Percentiles rank a stretch among this genome's conserved stretches.
Conservation (phyloP, 2,113 vertebrate genomes). For the Dascyllus trimaculatus region DNA sequence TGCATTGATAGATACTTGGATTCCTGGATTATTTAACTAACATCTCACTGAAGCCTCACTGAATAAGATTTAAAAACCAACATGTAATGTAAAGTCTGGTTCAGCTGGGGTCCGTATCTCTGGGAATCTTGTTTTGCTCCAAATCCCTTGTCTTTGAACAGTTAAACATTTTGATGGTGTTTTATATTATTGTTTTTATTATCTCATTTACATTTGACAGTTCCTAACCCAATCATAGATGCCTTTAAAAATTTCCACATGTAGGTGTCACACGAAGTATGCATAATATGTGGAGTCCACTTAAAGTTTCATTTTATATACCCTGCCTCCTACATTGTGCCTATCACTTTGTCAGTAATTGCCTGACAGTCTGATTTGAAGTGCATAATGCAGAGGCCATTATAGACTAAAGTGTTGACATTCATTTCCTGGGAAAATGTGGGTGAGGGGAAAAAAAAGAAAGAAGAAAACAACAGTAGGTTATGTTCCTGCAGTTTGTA, state of each 20-base stretch:
- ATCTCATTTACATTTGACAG: background rate
- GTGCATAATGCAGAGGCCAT: conserved; percentile 36
- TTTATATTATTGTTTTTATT: background rate
- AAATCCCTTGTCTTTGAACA: background rate
- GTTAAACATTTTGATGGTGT: background rate
- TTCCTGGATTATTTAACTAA: background rate
- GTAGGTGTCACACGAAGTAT: conserved; percentile 18
- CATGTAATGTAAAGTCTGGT: too few species aligned
- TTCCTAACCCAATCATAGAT: background rate
- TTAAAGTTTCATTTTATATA: conserved; percentile 21
- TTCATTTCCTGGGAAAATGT: conserved; percentile 12
- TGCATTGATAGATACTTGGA: background rate
- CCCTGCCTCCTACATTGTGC: conserved; percentile 31
- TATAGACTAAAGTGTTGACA: conserved; percentile 9
- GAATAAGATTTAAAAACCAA: background rate
- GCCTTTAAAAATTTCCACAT: background rate
- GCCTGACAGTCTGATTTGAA: conserved; percentile 33
- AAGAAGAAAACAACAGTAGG: background rate
- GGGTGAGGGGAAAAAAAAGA: too few species aligned
- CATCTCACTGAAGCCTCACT: background rate
- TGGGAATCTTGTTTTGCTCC: background rate
- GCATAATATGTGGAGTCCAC: conserved; percentile 21
- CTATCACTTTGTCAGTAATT: conserved; percentile 51
- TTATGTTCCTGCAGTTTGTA: conserved; percentile 17
- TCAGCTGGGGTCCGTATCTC: background rate